phyloP scores from a whole-genome alignment of 2,797 vertebrate species.

The Mormyrus proboscirostris region DNA sequence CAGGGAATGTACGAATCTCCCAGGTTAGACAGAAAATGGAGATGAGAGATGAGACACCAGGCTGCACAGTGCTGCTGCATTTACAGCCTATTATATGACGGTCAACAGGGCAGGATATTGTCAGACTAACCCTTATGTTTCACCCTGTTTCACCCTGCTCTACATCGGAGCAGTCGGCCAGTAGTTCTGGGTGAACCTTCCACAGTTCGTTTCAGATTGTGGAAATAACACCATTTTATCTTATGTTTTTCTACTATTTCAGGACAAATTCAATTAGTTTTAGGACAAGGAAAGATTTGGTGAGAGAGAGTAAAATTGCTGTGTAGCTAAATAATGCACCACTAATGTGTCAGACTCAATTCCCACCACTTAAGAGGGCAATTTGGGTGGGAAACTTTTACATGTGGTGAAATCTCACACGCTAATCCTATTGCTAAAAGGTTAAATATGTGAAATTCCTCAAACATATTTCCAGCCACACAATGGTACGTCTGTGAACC shows the following conservation, averaged over 20 bases:
- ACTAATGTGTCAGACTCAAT: conserved; percentile 1
- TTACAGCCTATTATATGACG: neutral
- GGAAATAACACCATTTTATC: neutral
- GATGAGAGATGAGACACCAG: neutral
- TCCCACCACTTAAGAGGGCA: neutral
- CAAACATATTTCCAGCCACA: conserved; percentile 34
- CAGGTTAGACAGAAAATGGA: neutral
- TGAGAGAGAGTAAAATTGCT: neutral
- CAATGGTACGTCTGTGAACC: neutral
- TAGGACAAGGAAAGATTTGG: neutral
- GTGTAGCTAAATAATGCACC: neutral
- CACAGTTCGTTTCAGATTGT: neutral
- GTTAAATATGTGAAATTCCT: conserved; percentile 29
- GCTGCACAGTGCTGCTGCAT: neutral
- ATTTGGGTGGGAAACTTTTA: conserved; percentile 4
- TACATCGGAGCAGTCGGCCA: neutral
- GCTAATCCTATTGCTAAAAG: conserved; percentile 19
- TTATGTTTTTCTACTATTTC: neutral
- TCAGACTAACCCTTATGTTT: neutral
- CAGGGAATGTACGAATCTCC: neutral
- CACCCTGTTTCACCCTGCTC: neutral
- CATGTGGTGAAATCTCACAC: conserved; percentile 3
- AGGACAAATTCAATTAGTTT: neutral
- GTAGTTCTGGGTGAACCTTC: neutral
- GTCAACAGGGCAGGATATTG: neutral